Conservation (phyloP, 2,888 invertebrate species). For the Drosophila emarginata region DNA sequence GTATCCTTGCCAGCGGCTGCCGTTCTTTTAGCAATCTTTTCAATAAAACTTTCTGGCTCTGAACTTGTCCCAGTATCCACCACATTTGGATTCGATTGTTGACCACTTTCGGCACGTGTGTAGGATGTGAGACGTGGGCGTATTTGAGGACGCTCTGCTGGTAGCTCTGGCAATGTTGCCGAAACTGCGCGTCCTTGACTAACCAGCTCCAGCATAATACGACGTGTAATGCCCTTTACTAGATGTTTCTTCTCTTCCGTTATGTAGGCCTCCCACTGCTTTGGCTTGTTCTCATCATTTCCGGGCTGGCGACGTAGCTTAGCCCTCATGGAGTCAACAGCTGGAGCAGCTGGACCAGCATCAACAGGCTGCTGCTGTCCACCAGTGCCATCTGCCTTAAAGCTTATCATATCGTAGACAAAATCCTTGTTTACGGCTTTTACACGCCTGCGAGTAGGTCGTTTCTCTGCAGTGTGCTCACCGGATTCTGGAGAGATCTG, state of each 20-base stretch:
- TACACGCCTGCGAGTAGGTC: slow-evolving; percentile 87
- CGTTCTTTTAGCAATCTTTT: slow-evolving; percentile 78
- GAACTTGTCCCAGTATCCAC: slow-evolving; percentile 31
- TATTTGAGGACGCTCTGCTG: slow-evolving; percentile 80
- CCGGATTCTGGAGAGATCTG: slow-evolving; percentile 60
- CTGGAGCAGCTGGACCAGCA: neutral
- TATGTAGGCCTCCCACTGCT: slow-evolving; percentile 53
- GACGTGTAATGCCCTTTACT: slow-evolving; percentile 71
- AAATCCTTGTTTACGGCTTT: slow-evolving; percentile 88
- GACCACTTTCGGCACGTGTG: slow-evolving; percentile 53
- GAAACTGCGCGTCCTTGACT: slow-evolving; percentile 77
- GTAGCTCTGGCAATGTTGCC: slow-evolving; percentile 79
- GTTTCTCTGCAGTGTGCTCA: slow-evolving; percentile 65
- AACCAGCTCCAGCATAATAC: slow-evolving; percentile 69
- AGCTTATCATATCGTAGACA: slow-evolving; percentile 85
- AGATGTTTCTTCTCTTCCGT: slow-evolving; percentile 54
- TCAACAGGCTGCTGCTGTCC: slow-evolving; percentile 5
- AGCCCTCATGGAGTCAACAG: slow-evolving; percentile 45
- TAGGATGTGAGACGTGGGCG: slow-evolving; percentile 73
- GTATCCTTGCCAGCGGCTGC: slow-evolving; percentile 66
- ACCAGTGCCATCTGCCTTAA: slow-evolving; percentile 77
- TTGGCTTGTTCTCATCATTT: slow-evolving; percentile 46
- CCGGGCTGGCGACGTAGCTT: slow-evolving; percentile 66
- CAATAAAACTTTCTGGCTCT: slow-evolving; percentile 76
- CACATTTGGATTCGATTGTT: slow-evolving; percentile 35